These are phyloP conservation scores for Chinchilla lanigera DNA, from an alignment of 2,113 vertebrate species.

Conservation along the genomic window DNA sequence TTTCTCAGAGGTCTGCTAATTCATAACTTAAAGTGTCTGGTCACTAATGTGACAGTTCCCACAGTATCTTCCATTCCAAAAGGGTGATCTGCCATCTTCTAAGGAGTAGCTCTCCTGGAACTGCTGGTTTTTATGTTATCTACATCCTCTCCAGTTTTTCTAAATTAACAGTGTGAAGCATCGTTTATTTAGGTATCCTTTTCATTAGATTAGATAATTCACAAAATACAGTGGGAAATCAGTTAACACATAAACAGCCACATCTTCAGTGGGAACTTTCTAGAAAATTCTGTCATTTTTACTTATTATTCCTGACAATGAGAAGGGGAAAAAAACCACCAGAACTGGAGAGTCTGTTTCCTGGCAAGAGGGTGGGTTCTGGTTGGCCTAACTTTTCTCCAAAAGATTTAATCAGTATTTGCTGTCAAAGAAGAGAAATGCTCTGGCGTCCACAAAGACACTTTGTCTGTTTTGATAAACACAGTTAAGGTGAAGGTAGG, in stretches of 20 bases:
- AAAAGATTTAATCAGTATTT: conserved; percentile 70
- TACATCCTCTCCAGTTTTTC: not conserved
- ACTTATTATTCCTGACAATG: conserved; percentile 52
- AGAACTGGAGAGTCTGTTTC: not conserved
- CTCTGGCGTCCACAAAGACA: not conserved
- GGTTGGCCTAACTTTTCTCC: conserved; percentile 47
- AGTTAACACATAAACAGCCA: conserved; percentile 15
- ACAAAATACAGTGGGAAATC: conserved; percentile 9
- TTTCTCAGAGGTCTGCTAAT: not conserved
- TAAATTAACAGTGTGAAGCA: not conserved
- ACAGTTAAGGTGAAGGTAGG: conserved; percentile 8
- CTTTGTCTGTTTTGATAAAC: conserved; percentile 71
- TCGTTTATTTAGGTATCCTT: not conserved
- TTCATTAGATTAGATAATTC: conserved; percentile 22
- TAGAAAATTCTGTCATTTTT: conserved; percentile 30
- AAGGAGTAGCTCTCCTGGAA: not conserved
- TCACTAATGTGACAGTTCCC: not conserved
- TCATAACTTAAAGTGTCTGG: not conserved
- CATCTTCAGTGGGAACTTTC: conserved; percentile 1
- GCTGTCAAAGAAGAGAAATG: conserved; percentile 74
- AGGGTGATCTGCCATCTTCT: fast-evolving
- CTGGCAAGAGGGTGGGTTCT: conserved; percentile 24
- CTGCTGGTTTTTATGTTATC: not conserved
- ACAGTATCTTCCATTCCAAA: not conserved
- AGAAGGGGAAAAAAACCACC: conserved; percentile 39